Evolutionary conservation across 2,888 invertebrate genomes (phyloP).

Genomic region (Euclidia mi): DNA sequence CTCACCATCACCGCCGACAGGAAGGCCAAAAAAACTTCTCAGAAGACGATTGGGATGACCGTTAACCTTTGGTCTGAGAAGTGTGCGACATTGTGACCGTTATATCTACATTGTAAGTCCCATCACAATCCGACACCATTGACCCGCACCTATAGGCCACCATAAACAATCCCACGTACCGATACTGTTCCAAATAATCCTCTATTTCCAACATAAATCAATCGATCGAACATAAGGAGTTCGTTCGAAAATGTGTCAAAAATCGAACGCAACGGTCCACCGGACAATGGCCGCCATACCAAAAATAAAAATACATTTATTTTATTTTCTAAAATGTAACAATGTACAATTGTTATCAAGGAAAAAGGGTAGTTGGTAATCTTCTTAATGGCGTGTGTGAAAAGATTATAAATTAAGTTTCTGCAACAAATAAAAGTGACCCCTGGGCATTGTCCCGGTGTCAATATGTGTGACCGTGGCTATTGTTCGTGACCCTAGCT

Average conservation of each 20-base stretch:
- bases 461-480: conserved; percentile 89
- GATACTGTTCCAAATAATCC: conserved; percentile 71
- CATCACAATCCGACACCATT: conserved; percentile 76
- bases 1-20: too few relatives aligned
- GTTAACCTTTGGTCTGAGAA: conserved; percentile 81
- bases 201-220: conserved; percentile 85
- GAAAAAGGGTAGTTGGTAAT: conserved; percentile 89
- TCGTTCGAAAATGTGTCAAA: conserved; percentile 85
- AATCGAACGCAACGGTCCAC: conserved; percentile 80
- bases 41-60: conserved; percentile 52
- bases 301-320: conserved; percentile 81
- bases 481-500: conserved; percentile 86
- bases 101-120: conserved; percentile 73
- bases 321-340: conserved; percentile 85
- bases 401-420: conserved; percentile 91
- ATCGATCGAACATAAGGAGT: conserved; percentile 78
- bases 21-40: background rate
- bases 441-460: conserved; percentile 88
- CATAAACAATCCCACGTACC: conserved; percentile 76
- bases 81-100: conserved; percentile 85
- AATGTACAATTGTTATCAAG: conserved; percentile 87
- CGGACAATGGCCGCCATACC: conserved; percentile 74
- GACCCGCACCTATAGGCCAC: conserved; percentile 74
- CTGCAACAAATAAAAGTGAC: conserved; percentile 90
- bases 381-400: conserved; percentile 90